Evolutionary conservation across 1,140 invertebrate species (phyloP).

Genomic region (Himalopsyche phryganea): DNA sequence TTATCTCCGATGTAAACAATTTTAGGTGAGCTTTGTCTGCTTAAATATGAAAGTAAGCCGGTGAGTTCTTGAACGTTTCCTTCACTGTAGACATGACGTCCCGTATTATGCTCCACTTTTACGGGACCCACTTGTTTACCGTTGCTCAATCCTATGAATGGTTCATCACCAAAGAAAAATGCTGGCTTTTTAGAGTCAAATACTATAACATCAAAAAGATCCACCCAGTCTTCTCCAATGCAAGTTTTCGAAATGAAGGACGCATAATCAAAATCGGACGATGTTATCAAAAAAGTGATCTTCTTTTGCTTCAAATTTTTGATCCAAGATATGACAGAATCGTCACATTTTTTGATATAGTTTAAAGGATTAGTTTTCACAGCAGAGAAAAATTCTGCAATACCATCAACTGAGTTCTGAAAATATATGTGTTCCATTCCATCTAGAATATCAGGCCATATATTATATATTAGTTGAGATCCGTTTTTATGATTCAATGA

Average conservation of each 20-base stretch:
- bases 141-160: conserved; percentile 55
- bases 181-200: conserved; percentile 74
- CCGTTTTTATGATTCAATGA: conserved; percentile 57
- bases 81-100: conserved; percentile 57
- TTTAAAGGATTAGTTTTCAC: conserved; percentile 61
- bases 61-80: conserved; percentile 67
- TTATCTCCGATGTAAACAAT: conserved; percentile 79
- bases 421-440: conserved; percentile 62
- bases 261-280: conserved; percentile 73
- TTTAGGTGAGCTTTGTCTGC: conserved; percentile 53
- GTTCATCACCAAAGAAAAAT: conserved; percentile 63
- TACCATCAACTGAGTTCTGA: conserved; percentile 55
- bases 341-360: conserved; percentile 62
- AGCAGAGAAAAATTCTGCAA: conserved; percentile 60
- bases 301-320: conserved; percentile 50
- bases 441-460: conserved; percentile 66
- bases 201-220: conserved; percentile 69
- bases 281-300: conserved; percentile 70
- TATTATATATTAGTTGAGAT: conserved; percentile 50
- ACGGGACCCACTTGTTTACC: conserved; percentile 44
- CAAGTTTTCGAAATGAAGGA: conserved; percentile 61
- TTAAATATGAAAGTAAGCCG: conserved; percentile 52
- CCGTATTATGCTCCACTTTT: conserved; percentile 40
- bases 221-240: conserved; percentile 67
- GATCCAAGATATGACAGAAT: conserved; percentile 63